These are phyloP conservation scores for Xenopus petersii DNA, from an alignment of 2,797 vertebrate genomes.

Conservation along the genomic window DNA sequence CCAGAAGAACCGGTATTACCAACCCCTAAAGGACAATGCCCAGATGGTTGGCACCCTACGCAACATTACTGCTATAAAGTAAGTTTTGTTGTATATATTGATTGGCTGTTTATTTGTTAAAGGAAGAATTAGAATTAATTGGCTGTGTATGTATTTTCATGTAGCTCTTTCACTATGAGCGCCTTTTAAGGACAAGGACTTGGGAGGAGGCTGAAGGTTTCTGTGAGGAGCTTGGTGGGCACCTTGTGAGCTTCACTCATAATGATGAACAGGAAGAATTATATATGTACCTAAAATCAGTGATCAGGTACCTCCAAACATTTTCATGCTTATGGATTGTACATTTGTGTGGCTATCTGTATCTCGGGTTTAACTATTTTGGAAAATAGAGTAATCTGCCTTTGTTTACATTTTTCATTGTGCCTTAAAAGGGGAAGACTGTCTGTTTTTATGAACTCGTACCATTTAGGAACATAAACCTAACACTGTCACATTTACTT, in stretches of 20 bases:
- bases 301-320: conserved; percentile 74
- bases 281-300: conserved; percentile 71
- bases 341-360: too few relatives aligned
- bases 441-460: too few relatives aligned
- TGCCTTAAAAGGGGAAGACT: too few relatives aligned
- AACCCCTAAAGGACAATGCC: conserved; percentile 69
- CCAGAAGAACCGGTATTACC: conserved; percentile 55
- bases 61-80: conserved; percentile 88
- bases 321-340: background rate
- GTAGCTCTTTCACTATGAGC: conserved; percentile 86
- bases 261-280: conserved; percentile 72
- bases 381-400: too few relatives aligned
- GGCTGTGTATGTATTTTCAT: background rate
- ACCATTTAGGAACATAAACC: too few relatives aligned
- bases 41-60: conserved; percentile 76
- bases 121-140: too few relatives aligned
- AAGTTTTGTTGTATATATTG: conserved; percentile 23
- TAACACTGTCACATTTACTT: too few relatives aligned
- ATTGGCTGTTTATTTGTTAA: too few relatives aligned
- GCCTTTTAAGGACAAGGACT: conserved; percentile 81
- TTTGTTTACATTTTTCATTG: too few relatives aligned
- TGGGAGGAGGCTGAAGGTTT: conserved; percentile 92
- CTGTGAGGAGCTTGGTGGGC: conserved; percentile 84
- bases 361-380: too few relatives aligned
- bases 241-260: conserved; percentile 82